phyloP scores from a whole-genome alignment of 64 coral and sea anemone genomes.

The Stichodactyla helianthus region DNA sequence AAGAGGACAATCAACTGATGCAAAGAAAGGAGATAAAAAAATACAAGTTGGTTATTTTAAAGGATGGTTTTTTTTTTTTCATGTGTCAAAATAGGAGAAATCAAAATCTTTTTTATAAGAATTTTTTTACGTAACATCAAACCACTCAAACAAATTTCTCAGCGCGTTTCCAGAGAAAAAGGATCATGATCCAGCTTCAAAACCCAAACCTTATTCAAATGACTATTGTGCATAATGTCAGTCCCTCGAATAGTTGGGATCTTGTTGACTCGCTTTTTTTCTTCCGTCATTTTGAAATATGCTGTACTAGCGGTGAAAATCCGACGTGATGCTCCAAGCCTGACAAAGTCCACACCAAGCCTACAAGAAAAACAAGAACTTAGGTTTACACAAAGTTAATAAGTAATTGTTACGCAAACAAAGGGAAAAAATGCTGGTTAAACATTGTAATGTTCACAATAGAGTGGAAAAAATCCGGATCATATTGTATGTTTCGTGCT shows the following conservation, averaged over 20 bases:
- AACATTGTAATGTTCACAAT: not conserved
- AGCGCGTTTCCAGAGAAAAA: not conserved
- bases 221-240: conserved; percentile 71
- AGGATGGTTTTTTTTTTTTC: no score
- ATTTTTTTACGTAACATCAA: no score
- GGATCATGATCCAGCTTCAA: not conserved
- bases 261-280: conserved; percentile 61
- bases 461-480: not conserved
- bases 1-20: no score
- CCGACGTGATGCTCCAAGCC: not conserved
- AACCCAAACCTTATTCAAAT: conserved; percentile 67
- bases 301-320: conserved; percentile 28
- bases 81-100: no score
- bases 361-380: not conserved
- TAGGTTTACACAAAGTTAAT: not conserved
- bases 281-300: conserved; percentile 43
- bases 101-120: no score
- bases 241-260: conserved; percentile 87
- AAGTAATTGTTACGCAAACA: conserved; percentile 8
- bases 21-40: no score
- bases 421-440: not conserved
- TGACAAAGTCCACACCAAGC: not conserved
- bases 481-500: not conserved
- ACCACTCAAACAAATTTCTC: no score
- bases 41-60: no score